Conservation (phyloP, 2,113 vertebrate species). For the Myiozetetes cayanensis region DNA sequence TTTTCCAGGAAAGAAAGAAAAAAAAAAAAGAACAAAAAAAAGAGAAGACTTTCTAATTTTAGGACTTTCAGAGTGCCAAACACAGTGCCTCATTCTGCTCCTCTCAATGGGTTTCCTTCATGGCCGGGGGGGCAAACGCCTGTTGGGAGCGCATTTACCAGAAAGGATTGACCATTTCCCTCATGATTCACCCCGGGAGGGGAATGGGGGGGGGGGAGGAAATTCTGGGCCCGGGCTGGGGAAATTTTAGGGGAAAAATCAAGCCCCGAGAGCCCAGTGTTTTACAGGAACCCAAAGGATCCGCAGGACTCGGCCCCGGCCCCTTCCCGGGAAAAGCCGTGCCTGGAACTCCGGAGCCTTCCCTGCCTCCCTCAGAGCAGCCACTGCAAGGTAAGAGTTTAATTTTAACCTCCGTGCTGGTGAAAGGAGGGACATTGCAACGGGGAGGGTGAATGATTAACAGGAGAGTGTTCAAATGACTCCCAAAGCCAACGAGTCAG, state of each 20-base stretch:
- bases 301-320: background rate
- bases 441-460: conserved; percentile 12
- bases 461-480: background rate
- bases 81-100: background rate
- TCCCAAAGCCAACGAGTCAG: background rate
- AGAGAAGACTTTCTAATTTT: background rate
- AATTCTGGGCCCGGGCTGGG: background rate
- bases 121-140: background rate
- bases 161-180: background rate
- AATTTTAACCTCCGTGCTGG: background rate
- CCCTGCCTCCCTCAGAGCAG: background rate
- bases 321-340: background rate
- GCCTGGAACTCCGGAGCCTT: background rate
- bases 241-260: background rate
- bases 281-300: background rate
- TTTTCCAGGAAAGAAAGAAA: background rate
- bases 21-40: background rate
- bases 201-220: background rate
- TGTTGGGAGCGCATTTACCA: background rate
- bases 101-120: background rate
- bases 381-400: background rate
- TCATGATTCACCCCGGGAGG: background rate
- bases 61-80: background rate
- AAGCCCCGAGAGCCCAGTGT: too few relatives aligned
- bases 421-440: background rate